phyloP scores from a whole-genome alignment of 2,113 vertebrate genomes.

The Meleagris gallopavo region DNA sequence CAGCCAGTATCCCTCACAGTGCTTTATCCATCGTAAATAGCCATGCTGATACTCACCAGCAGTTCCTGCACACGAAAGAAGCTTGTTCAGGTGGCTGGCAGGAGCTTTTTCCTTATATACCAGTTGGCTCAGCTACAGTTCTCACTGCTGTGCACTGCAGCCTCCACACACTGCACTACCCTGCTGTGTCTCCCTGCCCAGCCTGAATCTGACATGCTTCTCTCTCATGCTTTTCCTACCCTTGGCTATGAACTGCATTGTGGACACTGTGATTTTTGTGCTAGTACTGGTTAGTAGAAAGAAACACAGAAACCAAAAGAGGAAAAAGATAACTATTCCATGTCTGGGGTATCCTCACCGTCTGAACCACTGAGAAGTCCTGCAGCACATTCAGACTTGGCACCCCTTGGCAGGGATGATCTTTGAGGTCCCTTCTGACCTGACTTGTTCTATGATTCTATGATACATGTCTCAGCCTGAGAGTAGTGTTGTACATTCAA shows the following conservation, averaged over 20 bases:
- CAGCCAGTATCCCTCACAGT: background rate
- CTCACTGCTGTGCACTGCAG: background rate
- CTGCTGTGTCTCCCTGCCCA: background rate
- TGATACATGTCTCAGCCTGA: background rate
- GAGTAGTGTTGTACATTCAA: background rate
- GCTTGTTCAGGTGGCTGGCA: background rate
- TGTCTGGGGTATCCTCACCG: background rate
- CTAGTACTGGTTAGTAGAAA: background rate
- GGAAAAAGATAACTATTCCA: background rate
- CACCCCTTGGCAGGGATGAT: too few species aligned
- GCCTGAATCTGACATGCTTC: background rate
- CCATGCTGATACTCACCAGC: background rate
- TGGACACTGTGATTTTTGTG: background rate
- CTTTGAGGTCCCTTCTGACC: too few species aligned
- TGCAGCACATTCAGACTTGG: background rate
- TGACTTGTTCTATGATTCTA: too few species aligned
- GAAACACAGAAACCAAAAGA: background rate
- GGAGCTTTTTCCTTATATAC: background rate
- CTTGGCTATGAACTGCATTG: background rate
- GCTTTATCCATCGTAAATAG: background rate
- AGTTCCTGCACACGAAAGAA: background rate
- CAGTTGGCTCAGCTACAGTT: background rate
- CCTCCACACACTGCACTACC: background rate
- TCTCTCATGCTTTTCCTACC: slow-evolving; percentile 1
- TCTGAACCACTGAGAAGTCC: background rate